These are phyloP conservation scores for Brassicogethes aeneus DNA, from an alignment of 2,888 invertebrate genomes.

Conservation along the genomic window DNA sequence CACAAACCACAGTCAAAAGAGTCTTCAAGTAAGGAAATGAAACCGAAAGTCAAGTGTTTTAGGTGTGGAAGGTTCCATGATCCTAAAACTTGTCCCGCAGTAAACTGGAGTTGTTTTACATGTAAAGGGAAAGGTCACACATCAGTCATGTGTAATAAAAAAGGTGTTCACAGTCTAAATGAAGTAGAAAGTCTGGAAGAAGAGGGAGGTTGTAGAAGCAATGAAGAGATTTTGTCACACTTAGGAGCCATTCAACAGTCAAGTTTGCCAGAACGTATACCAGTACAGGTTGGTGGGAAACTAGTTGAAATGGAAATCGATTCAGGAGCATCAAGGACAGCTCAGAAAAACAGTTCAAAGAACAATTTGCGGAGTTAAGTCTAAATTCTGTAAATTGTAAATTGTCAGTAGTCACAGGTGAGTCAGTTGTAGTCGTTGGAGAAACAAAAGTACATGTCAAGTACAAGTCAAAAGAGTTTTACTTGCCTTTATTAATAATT, in stretches of 20 bases:
- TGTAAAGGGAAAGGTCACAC: conserved; percentile 10
- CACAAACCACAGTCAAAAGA: neutral
- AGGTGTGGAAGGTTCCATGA: conserved; percentile 8
- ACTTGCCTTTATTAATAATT: neutral
- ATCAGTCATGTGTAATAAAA: neutral
- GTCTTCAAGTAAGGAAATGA: neutral
- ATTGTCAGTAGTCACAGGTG: neutral
- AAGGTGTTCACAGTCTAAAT: neutral
- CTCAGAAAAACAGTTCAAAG: too few relatives aligned
- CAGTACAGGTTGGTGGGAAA: too few relatives aligned
- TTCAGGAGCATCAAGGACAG: too few relatives aligned
- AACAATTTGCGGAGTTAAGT: too few relatives aligned
- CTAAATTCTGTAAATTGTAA: conserved; percentile 1
- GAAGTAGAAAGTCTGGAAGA: neutral
- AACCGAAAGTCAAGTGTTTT: neutral
- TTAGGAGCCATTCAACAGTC: neutral
- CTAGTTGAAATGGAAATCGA: too few relatives aligned
- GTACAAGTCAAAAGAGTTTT: neutral
- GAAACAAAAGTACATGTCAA: neutral
- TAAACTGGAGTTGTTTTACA: conserved; percentile 9
- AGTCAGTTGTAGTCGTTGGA: neutral
- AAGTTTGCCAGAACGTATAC: too few relatives aligned
- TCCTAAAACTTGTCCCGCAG: conserved; percentile 8
- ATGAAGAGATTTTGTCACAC: neutral
- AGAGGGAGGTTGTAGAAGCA: too few relatives aligned